Evolutionary conservation across 2,797 vertebrate genomes (phyloP), one percentile per base, ranked within the genome.

Genomic region (Neopelma chrysocephalum): DNA sequence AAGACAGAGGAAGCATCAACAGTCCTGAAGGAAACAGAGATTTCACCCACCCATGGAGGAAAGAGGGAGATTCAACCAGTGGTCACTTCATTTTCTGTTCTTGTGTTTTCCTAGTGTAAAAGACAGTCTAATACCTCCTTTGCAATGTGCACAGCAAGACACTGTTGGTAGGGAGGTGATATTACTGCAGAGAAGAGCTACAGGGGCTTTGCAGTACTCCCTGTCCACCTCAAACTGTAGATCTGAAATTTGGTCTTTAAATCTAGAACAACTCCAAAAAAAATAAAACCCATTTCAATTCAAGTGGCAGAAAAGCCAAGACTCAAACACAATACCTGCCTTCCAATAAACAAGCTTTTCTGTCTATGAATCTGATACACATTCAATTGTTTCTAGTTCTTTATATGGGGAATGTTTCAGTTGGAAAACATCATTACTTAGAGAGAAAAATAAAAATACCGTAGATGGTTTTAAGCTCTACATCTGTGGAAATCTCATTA

Each of bases 401-500:
- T 96, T 91, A 94, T 88, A 96, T 17, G 43, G 95, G 96, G 97
- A 97, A 96, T 83, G 91, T 97, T 96, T 97, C 95, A 73, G 75
- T 96, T 97, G 97, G 95, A 97, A 97, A 94, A 91, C 90, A 97
- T 94, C 57, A 94, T 92, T 95, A 97, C 92, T 97, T 94, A 92
- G 89, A 86, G 22, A 78, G 94, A 97, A 97, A 96, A 96, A 92
- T 94, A 96, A 97, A 95, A 97, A 95, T 94, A 96, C 94, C 62
- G 51, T 96, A 96, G 90, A 97, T 95, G 95, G 94, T 96, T 97
- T 98, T 97, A 97, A 98, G 94, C 93, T 97, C 96, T 97, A 95
- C 96, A 96, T 97, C 97, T 96, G 97, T 98, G 97, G 96, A 98
- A 96, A 97, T 97, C 96, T 98, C 95, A 96, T 98, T 97, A 98